Conservation (phyloP, 2,113 vertebrate species). For the Astur gentilis region DNA sequence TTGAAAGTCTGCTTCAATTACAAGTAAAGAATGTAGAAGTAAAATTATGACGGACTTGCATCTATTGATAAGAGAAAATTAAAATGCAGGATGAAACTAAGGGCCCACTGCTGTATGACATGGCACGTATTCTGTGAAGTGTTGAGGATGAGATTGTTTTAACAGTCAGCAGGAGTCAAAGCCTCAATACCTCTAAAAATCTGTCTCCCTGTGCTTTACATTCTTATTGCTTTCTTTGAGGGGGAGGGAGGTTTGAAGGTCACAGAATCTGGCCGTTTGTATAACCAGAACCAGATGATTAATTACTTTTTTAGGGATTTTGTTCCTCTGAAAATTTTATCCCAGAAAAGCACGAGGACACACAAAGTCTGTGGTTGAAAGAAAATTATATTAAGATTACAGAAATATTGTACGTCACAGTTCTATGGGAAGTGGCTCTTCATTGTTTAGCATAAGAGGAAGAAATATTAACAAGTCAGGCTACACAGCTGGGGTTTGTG, state of each 20-base stretch:
- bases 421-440: conserved; percentile 21
- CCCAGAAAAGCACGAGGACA: not conserved
- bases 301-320: conserved; percentile 24
- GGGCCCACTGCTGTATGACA: not conserved
- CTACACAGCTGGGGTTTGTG: not conserved
- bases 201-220: not conserved
- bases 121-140: not conserved
- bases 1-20: not conserved
- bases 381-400: conserved; percentile 25
- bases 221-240: conserved; percentile 35
- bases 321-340: conserved; percentile 25
- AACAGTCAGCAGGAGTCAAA: not conserved
- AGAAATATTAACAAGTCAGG: not conserved
- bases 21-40: not conserved
- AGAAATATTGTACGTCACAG: not conserved
- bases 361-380: not conserved
- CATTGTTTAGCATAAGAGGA: conserved; percentile 26
- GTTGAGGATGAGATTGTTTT: not conserved
- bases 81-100: not conserved
- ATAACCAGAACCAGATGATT: conserved; percentile 55
- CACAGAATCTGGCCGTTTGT: not conserved
- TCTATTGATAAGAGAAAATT: not conserved
- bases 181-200: not conserved
- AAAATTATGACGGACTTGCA: not conserved
- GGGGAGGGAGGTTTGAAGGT: conserved; percentile 25